Evolutionary conservation across 2,797 vertebrate species (phyloP), one percentile per base, ranked within the genome.

Genomic region (Myotis myotis): DNA sequence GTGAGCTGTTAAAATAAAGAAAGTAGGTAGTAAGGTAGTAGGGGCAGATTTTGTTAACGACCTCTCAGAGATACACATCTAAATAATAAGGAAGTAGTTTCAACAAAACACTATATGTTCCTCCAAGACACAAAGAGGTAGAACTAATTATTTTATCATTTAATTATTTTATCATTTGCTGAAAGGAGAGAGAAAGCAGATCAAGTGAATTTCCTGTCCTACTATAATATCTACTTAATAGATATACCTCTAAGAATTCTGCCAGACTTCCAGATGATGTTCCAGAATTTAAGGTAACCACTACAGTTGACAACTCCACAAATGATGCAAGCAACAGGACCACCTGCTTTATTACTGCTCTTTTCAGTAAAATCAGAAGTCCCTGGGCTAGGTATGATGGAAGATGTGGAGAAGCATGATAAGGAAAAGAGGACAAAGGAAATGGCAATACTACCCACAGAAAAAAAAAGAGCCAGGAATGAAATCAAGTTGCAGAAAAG

Each of bases 161-260:
- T n/a, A 90, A 87, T 25, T 92, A n/a, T n/a, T n/a, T n/a, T n/a
- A n/a, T n/a, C n/a, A n/a, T 78, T 93, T 70, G 13, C 74, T 96
- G 38, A 95, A 84, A 72, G 4, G 68, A 75, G 64, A 84, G 51
- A 83, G n/a, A 89, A 80, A 84, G 3, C 8, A 44, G 47, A 80
- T 47, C 1, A n/a, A 74, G 41, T 25, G 36, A 91, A 80, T 33
- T 75, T 66, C 19, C 44, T 80, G 70, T 36, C 13, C 51, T 25
- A 60, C 8, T 51, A 60, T n/a, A 66, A 23, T 53, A 25, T 53
- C 4, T 47, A 70, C 55, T 90, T 80, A 23, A 51, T 23, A 60
- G 41, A 86, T 53, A 79, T 64, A 78, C 49, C 38, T 68, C 74
- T 72, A 64, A 85, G 13, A 82, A 15, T 16, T 88, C 53, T 85